Evolutionary conservation across 2,113 vertebrate species (phyloP).

Genomic region (Helogale parvula): DNA sequence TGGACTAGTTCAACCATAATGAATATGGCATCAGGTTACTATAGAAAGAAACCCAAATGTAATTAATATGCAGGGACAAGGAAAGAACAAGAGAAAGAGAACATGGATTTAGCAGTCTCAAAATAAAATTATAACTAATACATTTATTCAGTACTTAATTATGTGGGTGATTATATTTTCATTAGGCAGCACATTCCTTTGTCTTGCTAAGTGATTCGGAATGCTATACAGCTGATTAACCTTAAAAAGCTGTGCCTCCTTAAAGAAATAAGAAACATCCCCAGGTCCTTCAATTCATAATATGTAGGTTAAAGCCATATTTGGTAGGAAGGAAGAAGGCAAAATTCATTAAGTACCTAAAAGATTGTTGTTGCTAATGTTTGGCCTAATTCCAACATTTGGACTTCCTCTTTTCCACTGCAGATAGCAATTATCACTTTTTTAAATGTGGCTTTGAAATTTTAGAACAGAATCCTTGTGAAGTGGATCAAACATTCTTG

Average conservation of each 20-base stretch:
- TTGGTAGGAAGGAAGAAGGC: conserved; percentile 14
- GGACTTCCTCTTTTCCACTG: conserved; percentile 84
- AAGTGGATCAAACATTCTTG: conserved; percentile 84
- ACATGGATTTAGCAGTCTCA: neutral
- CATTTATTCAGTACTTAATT: conserved; percentile 47
- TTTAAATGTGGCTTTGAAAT: conserved; percentile 86
- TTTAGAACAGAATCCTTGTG: conserved; percentile 82
- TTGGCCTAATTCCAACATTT: conserved; percentile 75
- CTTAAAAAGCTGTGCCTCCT: neutral
- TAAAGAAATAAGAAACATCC: neutral
- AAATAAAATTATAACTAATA: conserved; percentile 24
- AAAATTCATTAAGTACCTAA: conserved; percentile 21
- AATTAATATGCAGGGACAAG: neutral
- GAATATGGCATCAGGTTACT: neutral
- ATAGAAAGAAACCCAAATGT: neutral
- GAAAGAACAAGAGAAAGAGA: conserved; percentile 18
- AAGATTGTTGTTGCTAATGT: conserved; percentile 12
- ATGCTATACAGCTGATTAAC: conserved; percentile 16
- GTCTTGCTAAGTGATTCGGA: conserved; percentile 13
- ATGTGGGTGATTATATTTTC: conserved; percentile 49
- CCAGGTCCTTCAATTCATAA: neutral
- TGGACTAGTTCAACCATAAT: neutral
- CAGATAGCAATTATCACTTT: conserved; percentile 84
- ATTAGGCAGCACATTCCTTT: conserved; percentile 44
- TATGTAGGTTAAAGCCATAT: neutral